A percentile compares a stretch with the other conserved stretches of the same genome.
Evolutionary conservation across 2,113 vertebrate genomes (phyloP).

Genomic region (Notechis scutatus): DNA sequence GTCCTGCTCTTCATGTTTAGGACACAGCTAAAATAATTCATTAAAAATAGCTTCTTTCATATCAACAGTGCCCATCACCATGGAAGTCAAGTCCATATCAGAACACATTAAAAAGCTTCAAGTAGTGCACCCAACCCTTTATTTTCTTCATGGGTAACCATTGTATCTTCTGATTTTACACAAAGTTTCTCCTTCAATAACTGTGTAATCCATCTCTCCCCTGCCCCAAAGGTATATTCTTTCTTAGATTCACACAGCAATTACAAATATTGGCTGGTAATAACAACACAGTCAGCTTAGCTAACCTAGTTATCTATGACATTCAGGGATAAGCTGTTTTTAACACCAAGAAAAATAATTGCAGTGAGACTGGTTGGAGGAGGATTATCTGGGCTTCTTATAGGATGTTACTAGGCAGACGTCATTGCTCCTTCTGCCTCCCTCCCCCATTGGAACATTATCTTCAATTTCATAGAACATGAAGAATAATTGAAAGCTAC

Average conservation of each 20-base stretch:
- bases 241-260: neutral
- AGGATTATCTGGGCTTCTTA: neutral
- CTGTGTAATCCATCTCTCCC: neutral
- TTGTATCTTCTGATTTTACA: neutral
- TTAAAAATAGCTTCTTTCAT: neutral
- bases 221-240: neutral
- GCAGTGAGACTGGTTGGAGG: neutral
- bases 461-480: neutral
- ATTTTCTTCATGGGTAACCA: neutral
- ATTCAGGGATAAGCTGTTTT: neutral
- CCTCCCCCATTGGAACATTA: neutral
- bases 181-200: neutral
- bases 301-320: neutral
- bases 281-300: neutral
- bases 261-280: neutral
- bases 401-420: neutral
- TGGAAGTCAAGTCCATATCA: neutral
- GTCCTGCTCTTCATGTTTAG: neutral
- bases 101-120: neutral
- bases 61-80: neutral
- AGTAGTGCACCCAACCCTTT: neutral
- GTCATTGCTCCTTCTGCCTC: neutral
- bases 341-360: neutral
- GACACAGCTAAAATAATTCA: neutral
- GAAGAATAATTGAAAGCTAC: neutral